Evolutionary conservation across 2,888 invertebrate genomes (phyloP), one percentile per base, ranked within the genome.

Genomic region (Trissolcus brochymenae): DNA sequence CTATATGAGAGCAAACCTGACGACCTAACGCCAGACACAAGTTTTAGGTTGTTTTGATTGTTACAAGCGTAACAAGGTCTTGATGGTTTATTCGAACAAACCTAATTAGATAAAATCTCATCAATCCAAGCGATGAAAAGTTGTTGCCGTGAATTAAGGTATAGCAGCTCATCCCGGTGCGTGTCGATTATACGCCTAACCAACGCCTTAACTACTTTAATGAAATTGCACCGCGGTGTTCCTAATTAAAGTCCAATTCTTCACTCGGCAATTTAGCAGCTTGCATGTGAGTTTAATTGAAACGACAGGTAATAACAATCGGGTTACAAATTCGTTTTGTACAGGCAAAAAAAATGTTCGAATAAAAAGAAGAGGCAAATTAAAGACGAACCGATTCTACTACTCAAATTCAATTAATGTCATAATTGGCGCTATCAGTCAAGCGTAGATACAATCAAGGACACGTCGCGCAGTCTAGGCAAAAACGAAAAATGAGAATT

Each of bases 381-480:
- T 29, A 41, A 43, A 73, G 77, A 77, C 68, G 68, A 64, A 59
- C 46, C 59, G 71, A 49, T 68, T 2, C 60, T 6, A 25, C 46
- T 62, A n/a, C n/a, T 59, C 41, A 68, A 64, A 75, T 72, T 68
- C 72, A 77, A 73, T 72, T 76, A 73, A 77, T 67, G 64, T 51
- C 64, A 46, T 73, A 73, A 77, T 77, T 73, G 64, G 46, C 68
- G 55, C 73, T 78, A 78, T 78, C 77, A 64, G 67, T 73, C 77
- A 70, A 68, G 41, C 55, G 65, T 25, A 68, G 68, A 77, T 77
- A 77, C 50, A 60, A 68, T 73, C 76, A 64, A 68, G 72, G 76
- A 77, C 76, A 72, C 72, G 76, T 66, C 76, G 46, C 11, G 4
- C n/a, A 46, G 16, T 46, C 14, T 16, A 46, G 35, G 46, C 40